Evolutionary conservation across 2,888 invertebrate species (phyloP), one percentile per base, ranked within the genome.

Genomic region (Diarsia rubi): DNA sequence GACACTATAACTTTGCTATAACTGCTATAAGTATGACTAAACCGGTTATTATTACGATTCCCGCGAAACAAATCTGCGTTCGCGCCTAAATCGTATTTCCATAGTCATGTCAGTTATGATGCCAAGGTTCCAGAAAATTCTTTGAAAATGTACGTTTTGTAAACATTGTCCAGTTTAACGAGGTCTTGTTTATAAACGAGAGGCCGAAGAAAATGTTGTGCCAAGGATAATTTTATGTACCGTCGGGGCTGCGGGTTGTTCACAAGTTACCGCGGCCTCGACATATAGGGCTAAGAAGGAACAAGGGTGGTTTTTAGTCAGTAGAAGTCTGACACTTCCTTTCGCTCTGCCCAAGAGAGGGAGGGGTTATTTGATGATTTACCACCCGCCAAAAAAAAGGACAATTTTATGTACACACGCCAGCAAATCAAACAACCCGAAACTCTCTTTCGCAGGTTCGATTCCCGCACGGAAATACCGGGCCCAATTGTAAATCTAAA

Each of bases 151-250:
- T 57, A 47, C 54, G 45, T 77, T 37, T 63, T 27, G 69, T 81
- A 81, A 81, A 81, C 81, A 81, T 64, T 77, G 66, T 73, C 77
- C 72, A 73, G 42, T 12, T 47, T 79, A 70, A 72, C 69, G 57
- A 81, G 72, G 69, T 44, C 62, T 79, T 81, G 80, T 81, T 66
- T 81, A 81, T 81, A 77, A 72, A 77, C 57, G 21, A n/a, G 81
- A 81, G 76, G 81, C 47, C 57, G 54, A 71, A 68, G 63, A 67
- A 70, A 81, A 67, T 72, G 62, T 37, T 42, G 16, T 68, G 52
- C 72, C 81, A 81, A 77, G 80, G 54, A 76, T 70, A 69, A 52
- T 69, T 68, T 68, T 49, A 19, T 63, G 14, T 21, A 57, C 45
- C n/a, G n/a, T n/a, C n/a, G n/a, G n/a, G n/a, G n/a, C n/a, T n/a